phyloP scores from a whole-genome alignment of 2,113 vertebrate genomes.

The Felis chaus region DNA sequence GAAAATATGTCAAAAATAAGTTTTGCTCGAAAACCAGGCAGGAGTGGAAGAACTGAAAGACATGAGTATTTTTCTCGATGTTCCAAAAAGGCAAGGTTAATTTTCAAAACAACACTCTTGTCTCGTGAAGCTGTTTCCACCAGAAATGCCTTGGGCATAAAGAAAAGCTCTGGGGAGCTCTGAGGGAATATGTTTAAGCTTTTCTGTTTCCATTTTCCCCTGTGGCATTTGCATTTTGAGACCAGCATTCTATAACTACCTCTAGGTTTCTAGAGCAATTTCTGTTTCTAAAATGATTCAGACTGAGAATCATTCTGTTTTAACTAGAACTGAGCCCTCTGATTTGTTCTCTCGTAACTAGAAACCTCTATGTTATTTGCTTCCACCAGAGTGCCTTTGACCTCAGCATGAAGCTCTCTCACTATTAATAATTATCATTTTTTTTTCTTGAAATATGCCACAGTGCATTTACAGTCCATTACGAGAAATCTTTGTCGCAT shows the following conservation, averaged over 20 bases:
- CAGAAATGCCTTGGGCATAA: conserved; percentile 42
- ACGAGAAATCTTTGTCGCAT: neutral
- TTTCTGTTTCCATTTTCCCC: conserved; percentile 33
- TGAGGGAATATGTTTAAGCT: neutral
- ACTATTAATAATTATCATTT: neutral
- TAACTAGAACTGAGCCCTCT: neutral
- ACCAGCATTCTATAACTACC: neutral
- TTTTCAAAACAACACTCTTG: conserved; percentile 25
- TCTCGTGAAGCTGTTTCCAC: neutral
- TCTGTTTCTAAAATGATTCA: neutral
- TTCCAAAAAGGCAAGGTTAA: neutral
- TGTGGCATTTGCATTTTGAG: conserved; percentile 18
- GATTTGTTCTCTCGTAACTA: neutral
- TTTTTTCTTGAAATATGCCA: neutral
- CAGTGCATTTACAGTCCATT: neutral
- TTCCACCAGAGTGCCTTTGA: neutral
- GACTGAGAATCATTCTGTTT: neutral
- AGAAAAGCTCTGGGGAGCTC: conserved; percentile 8
- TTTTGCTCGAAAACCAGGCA: neutral
- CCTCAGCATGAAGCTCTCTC: neutral
- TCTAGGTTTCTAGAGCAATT: conserved; percentile 40
- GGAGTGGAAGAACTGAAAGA: neutral
- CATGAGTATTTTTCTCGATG: neutral
- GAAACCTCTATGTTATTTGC: neutral
- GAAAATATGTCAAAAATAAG: neutral